These are phyloP conservation scores for Caenorhabditis sinica DNA, from an alignment of 2,888 invertebrate species.

Conservation along the genomic window DNA sequence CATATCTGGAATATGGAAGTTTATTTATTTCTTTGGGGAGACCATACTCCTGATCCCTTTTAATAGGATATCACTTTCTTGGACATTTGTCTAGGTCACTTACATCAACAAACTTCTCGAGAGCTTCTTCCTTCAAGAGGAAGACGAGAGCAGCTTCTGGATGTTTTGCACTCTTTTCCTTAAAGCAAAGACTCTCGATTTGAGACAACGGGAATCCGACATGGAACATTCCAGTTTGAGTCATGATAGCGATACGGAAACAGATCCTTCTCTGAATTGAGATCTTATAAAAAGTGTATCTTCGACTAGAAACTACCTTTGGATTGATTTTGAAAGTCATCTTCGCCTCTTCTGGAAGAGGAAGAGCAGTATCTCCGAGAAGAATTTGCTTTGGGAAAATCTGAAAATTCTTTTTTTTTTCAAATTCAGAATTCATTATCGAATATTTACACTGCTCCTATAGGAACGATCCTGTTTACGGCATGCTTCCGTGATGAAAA, in stretches of 20 bases:
- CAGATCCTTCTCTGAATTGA: conserved; percentile 43
- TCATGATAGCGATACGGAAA: conserved; percentile 35
- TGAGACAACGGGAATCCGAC: conserved; percentile 45
- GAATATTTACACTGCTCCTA: conserved; percentile 24
- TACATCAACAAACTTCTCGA: conserved; percentile 15
- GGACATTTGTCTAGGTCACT: too few relatives aligned
- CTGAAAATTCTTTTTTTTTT: conserved; percentile 25
- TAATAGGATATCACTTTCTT: too few relatives aligned
- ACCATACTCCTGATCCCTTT: too few relatives aligned
- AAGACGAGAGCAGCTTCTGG: conserved; percentile 33
- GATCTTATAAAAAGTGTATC: background rate
- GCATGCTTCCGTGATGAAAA: conserved; percentile 50
- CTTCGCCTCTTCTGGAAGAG: conserved; percentile 27
- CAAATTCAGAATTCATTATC: background rate
- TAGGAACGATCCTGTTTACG: conserved; percentile 25
- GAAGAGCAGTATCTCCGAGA: conserved; percentile 25
- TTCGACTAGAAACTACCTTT: conserved; percentile 2
- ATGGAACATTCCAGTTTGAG: conserved; percentile 8
- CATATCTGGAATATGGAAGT: conserved; percentile 5
- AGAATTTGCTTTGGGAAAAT: conserved; percentile 50
- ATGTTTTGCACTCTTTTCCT: conserved; percentile 20
- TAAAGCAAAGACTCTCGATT: conserved; percentile 47
- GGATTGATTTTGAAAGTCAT: conserved; percentile 42
- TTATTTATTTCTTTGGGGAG: background rate
- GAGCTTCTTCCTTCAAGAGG: conserved; percentile 12